Evolutionary conservation across 2,888 invertebrate species (phyloP).

Genomic region (Phengaris arion): DNA sequence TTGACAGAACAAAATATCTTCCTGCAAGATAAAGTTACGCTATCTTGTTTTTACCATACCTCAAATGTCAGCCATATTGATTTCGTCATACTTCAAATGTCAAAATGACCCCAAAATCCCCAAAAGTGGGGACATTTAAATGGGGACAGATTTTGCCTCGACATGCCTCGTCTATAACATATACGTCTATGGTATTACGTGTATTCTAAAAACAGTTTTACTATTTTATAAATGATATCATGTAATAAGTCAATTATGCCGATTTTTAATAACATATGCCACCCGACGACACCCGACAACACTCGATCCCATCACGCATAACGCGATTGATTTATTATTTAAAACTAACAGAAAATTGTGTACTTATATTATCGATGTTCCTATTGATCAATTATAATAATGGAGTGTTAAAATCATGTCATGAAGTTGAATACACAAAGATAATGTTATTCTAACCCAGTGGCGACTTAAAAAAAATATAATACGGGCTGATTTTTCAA

Average conservation of each 20-base stretch:
- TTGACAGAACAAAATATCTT: no score
- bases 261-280: neutral
- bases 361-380: neutral
- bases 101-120: no score
- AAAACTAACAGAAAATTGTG: neutral
- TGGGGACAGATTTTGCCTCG: no score
- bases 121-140: no score
- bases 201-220: neutral
- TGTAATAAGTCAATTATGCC: constrained; percentile 8
- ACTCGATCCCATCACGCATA: neutral
- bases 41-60: no score
- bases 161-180: neutral
- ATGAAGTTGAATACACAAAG: neutral
- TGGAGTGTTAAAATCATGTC: neutral
- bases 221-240: neutral
- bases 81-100: no score
- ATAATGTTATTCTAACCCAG: neutral
- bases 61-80: no score
- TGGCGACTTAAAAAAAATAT: no score
- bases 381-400: neutral
- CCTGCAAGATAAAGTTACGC: no score
- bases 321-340: neutral
- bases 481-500: no score
- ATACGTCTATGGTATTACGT: neutral
- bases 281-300: neutral